These are phyloP conservation scores for Acromyrmex charruanus DNA, from an alignment of 1,140 invertebrate species.

Conservation along the genomic window DNA sequence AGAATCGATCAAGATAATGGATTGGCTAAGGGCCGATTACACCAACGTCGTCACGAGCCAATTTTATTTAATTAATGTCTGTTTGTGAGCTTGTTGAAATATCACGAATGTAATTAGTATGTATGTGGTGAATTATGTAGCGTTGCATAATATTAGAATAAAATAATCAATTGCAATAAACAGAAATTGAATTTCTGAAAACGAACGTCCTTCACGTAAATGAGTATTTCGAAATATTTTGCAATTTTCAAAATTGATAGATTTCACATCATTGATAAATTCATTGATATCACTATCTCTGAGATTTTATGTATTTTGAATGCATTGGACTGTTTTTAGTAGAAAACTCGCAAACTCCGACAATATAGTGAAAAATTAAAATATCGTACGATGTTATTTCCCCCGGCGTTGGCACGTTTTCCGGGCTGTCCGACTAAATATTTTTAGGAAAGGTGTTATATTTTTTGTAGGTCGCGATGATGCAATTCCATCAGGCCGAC, in stretches of 20 bases:
- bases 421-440: constrained; percentile 38
- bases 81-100: background rate
- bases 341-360: background rate
- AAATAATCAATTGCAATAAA: background rate
- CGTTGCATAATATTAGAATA: background rate
- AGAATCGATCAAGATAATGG: background rate
- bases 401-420: constrained; percentile 5
- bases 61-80: constrained; percentile 1
- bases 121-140: background rate
- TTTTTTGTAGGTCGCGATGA: constrained; percentile 59
- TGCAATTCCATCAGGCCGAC: constrained; percentile 59
- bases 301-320: constrained; percentile 4
- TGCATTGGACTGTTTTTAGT: background rate
- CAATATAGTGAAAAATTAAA: constrained; percentile 22
- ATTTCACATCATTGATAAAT: background rate
- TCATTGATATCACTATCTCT: background rate
- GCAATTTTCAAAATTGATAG: background rate
- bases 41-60: background rate
- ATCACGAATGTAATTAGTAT: background rate
- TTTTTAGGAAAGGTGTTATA: constrained; percentile 64
- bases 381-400: constrained; percentile 18
- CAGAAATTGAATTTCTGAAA: background rate
- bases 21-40: background rate
- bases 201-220: background rate
- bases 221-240: background rate